A percentile compares a stretch with the other conserved stretches of the same genome.
Evolutionary conservation across 2,888 invertebrate genomes (phyloP).

Genomic region (Pocota personata): DNA sequence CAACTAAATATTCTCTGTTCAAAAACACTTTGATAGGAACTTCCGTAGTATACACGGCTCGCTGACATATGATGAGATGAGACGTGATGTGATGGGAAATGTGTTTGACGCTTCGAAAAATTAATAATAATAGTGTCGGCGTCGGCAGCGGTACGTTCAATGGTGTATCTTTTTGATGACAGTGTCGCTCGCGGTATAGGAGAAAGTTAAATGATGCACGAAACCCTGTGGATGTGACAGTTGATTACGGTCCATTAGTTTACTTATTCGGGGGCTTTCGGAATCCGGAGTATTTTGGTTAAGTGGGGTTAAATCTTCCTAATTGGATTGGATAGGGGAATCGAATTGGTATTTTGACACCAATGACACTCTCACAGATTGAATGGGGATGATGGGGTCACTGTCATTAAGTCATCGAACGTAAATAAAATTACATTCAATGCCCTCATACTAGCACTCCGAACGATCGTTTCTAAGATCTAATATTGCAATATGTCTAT

Average conservation of each 20-base stretch:
- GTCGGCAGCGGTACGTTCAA: background rate
- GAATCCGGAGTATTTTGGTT: constrained; percentile 5
- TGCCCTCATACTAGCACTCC: background rate
- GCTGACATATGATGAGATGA: constrained; percentile 53
- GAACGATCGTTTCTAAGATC: background rate
- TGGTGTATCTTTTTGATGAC: constrained; percentile 13
- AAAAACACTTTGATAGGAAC: constrained; percentile 47
- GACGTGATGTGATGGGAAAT: constrained; percentile 42
- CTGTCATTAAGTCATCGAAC: background rate
- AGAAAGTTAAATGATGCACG: constrained; percentile 38
- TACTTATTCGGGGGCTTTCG: constrained; percentile 22
- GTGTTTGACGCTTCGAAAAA: constrained; percentile 34
- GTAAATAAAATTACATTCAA: background rate
- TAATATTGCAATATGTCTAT: background rate
- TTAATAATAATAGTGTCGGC: constrained; percentile 12
- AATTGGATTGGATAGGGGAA: constrained; percentile 42
- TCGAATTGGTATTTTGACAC: constrained; percentile 54
- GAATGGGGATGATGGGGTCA: background rate
- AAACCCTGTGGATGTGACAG: constrained; percentile 1
- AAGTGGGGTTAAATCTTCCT: constrained; percentile 51
- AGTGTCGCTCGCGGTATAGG: constrained; percentile 20
- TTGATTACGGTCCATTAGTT: constrained; percentile 39
- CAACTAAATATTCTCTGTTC: constrained; percentile 19
- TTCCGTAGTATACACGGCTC: constrained; percentile 38
- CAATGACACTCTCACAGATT: constrained; percentile 6